These are phyloP conservation scores for Sisyra nigra DNA, from an alignment of 2,888 invertebrate genomes.

Conservation along the genomic window DNA sequence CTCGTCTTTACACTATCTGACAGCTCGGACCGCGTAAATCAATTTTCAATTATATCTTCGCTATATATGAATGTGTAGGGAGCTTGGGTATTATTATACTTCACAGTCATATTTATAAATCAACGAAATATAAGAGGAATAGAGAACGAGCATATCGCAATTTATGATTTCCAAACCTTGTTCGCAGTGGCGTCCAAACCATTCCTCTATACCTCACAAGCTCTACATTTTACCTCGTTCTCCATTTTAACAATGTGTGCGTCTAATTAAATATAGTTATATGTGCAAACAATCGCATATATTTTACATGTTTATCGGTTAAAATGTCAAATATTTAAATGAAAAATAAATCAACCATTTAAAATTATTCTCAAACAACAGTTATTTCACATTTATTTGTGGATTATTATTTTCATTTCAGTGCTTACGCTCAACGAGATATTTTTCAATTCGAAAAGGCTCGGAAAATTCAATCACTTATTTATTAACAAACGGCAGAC, in stretches of 20 bases:
- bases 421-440: too few species aligned
- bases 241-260: background rate
- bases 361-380: too few species aligned
- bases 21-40: constrained; percentile 30
- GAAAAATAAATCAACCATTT: too few species aligned
- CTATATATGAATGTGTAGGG: constrained; percentile 15
- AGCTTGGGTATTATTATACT: constrained; percentile 21
- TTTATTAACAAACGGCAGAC: too few species aligned
- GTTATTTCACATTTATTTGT: too few species aligned
- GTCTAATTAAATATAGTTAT: constrained; percentile 1
- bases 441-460: too few species aligned
- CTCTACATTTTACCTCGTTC: too few species aligned
- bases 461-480: too few species aligned
- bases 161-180: constrained; percentile 15
- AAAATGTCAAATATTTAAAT: background rate
- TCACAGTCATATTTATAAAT: constrained; percentile 33
- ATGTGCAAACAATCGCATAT: background rate
- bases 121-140: constrained; percentile 26
- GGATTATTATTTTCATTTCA: too few species aligned
- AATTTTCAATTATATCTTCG: constrained; percentile 31
- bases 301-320: background rate
- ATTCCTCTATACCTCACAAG: too few species aligned
- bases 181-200: constrained; percentile 4
- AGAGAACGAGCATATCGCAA: constrained; percentile 15
- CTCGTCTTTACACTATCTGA: constrained; percentile 24